Evolutionary conservation across 2,888 invertebrate genomes (phyloP).

Genomic region (Steinernema carpocapsae): DNA sequence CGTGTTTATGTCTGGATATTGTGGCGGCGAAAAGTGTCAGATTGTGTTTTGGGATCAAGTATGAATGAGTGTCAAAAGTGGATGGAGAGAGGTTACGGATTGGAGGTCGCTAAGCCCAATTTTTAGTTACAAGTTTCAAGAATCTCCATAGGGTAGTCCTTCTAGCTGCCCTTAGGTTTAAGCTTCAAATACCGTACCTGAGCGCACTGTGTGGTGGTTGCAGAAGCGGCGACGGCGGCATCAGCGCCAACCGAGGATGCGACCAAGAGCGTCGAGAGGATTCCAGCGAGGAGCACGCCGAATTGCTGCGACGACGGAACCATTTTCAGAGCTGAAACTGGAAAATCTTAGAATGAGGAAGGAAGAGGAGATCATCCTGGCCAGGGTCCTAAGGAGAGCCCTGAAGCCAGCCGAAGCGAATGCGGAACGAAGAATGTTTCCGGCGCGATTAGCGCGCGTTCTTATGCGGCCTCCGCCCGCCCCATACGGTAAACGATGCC

Average conservation of each 20-base stretch:
- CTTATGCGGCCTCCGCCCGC: constrained; percentile 18
- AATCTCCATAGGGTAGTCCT: no score
- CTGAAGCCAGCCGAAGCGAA: neutral
- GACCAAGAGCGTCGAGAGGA: constrained; percentile 6
- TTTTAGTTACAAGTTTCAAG: no score
- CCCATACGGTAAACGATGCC: constrained; percentile 20
- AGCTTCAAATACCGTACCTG: constrained; percentile 12
- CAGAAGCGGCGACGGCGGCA: constrained; percentile 13
- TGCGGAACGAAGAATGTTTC: neutral
- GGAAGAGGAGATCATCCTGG: no score
- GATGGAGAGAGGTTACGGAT: no score
- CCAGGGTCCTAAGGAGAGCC: neutral
- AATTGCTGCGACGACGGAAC: constrained; percentile 17
- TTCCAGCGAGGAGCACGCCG: constrained; percentile 14
- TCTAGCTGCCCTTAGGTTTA: no score
- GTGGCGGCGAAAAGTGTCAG: no score
- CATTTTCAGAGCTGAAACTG: no score
- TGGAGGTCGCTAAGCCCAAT: no score
- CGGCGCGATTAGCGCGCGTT: neutral
- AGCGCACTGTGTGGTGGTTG: constrained; percentile 20
- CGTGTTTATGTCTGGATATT: no score
- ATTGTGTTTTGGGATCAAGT: no score
- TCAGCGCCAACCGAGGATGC: neutral
- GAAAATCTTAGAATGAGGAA: no score
- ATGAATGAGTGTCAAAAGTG: no score